A percentile compares a stretch with the other conserved stretches of the same genome.
Evolutionary conservation across 2,888 invertebrate genomes (phyloP).

Genomic region (Machimus atricapillus): DNA sequence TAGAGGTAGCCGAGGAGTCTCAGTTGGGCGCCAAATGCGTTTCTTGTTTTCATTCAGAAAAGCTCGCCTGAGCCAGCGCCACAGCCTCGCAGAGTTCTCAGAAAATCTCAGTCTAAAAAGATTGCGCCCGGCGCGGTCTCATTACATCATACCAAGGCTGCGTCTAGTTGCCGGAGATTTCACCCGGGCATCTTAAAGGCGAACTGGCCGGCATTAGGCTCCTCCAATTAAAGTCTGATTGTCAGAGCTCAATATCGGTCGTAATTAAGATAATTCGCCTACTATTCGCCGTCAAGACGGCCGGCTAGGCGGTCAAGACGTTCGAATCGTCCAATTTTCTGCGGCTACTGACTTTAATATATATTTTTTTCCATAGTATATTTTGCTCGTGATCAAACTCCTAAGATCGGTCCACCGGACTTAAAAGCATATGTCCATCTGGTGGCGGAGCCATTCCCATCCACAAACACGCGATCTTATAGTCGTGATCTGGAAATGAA

Average conservation of each 20-base stretch:
- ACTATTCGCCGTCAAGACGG: not conserved
- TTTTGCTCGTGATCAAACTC: not conserved
- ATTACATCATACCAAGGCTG: constrained; percentile 11
- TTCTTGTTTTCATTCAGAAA: not conserved
- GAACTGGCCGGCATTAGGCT: not conserved
- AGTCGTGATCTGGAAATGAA: constrained; percentile 30
- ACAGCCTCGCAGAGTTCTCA: not conserved
- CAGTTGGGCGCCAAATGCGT: not conserved
- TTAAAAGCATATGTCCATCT: not conserved
- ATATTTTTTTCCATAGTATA: not conserved
- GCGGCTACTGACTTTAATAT: not conserved
- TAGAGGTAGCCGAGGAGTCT: not conserved
- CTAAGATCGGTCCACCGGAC: not conserved
- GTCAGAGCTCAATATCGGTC: constrained; percentile 9
- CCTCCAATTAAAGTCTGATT: constrained; percentile 1
- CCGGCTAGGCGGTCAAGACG: constrained; percentile 1
- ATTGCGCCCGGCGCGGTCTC: not conserved
- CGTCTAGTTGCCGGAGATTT: not conserved
- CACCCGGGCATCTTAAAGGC: not conserved
- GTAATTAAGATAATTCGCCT: constrained; percentile 9
- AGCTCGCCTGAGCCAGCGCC: not conserved
- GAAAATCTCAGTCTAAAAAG: not conserved
- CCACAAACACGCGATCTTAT: not conserved
- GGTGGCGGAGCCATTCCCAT: not conserved
- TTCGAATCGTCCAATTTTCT: not conserved